Conservation (phyloP, 2,113 vertebrate species). For the Pomatorhinus ruficollis region DNA sequence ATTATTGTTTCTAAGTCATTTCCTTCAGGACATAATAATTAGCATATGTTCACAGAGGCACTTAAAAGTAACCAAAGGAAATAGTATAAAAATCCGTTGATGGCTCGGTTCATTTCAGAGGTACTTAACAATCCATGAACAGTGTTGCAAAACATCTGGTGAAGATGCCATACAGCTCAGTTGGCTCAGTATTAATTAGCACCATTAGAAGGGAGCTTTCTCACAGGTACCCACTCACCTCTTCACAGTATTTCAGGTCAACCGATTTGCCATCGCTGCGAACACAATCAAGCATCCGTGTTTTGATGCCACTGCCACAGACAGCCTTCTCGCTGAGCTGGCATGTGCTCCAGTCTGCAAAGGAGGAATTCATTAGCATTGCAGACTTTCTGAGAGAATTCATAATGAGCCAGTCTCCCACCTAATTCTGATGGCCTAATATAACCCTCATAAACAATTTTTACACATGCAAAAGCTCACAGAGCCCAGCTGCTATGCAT, state of each 20-base stretch:
- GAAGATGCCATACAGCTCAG: not conserved
- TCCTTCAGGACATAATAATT: conserved; percentile 65
- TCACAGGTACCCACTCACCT: conserved; percentile 79
- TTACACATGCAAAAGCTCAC: not conserved
- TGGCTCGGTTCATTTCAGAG: conserved; percentile 44
- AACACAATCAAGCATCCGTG: conserved; percentile 95
- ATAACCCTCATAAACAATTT: not conserved
- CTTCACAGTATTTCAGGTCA: conserved; percentile 90
- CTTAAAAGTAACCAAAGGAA: conserved; percentile 58
- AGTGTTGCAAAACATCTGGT: conserved; percentile 61
- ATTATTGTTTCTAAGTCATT: conserved; percentile 71
- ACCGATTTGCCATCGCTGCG: conserved; percentile 95
- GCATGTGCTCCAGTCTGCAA: conserved; percentile 96
- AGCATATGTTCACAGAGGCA: conserved; percentile 38
- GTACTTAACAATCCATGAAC: conserved; percentile 50
- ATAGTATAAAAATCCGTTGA: conserved; percentile 50
- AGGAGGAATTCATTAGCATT: not conserved
- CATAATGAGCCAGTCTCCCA: not conserved
- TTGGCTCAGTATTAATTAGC: conserved; percentile 42
- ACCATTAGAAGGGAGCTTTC: not conserved
- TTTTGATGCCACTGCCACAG: conserved; percentile 92
- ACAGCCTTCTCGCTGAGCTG: conserved; percentile 94
- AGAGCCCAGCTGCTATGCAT: not conserved
- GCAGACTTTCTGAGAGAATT: not conserved
- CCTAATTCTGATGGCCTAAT: not conserved